Percentiles rank a stretch among this genome's conserved stretches.
Conservation (phyloP, 2,888 invertebrate species). For the Leptopilina drosophilae region DNA sequence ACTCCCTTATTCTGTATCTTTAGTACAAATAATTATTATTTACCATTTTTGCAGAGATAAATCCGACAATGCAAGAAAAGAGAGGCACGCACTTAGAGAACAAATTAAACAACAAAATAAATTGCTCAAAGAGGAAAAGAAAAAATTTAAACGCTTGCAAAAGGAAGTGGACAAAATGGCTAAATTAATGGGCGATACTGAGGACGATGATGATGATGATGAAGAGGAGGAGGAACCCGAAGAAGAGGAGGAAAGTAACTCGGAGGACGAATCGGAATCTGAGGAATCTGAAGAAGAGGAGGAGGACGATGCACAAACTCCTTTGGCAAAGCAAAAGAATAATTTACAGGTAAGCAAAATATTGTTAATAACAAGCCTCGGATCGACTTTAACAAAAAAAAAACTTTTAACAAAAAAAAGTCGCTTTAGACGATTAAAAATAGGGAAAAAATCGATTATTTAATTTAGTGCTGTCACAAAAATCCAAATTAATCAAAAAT, state of each 20-base stretch:
- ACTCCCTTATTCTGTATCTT: no score
- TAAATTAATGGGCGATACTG: slow-evolving; percentile 88
- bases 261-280: slow-evolving; percentile 80
- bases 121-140: slow-evolving; percentile 87
- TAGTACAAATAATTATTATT: slow-evolving; percentile 15
- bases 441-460: no score
- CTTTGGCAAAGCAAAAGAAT: slow-evolving; percentile 72
- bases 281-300: slow-evolving; percentile 77
- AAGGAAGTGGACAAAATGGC: slow-evolving; percentile 96
- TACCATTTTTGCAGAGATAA: slow-evolving; percentile 79
- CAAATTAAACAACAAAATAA: slow-evolving; percentile 89
- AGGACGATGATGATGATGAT: slow-evolving; percentile 84
- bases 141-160: slow-evolving; percentile 89
- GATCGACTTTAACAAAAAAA: no score
- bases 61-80: slow-evolving; percentile 85
- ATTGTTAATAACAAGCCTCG: not conserved
- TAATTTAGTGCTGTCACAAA: no score
- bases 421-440: no score
- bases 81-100: slow-evolving; percentile 87
- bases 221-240: slow-evolving; percentile 78
- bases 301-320: slow-evolving; percentile 83
- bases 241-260: slow-evolving; percentile 70
- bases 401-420: no score
- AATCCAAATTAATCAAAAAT: no score
- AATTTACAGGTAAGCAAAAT: slow-evolving; percentile 70